phyloP scores from a whole-genome alignment of 2,888 invertebrate genomes.

The Clivina fossor region DNA sequence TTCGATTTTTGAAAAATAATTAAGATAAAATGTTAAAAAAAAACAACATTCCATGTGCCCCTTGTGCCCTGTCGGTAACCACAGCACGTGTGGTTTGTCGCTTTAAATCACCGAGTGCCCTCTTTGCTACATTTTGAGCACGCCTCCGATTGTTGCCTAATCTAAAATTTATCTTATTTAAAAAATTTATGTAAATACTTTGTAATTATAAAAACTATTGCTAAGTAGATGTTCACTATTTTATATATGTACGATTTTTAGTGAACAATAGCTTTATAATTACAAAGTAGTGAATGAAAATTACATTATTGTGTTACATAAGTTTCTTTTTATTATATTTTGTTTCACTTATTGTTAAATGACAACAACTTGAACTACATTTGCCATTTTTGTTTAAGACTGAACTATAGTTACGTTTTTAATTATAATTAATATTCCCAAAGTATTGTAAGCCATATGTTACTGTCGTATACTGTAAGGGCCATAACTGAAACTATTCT shows the following conservation, averaged over 20 bases:
- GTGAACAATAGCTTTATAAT: no score
- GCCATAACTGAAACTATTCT: constrained; percentile 24
- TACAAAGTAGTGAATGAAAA: no score
- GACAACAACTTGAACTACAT: constrained; percentile 38
- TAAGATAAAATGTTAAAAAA: constrained; percentile 2
- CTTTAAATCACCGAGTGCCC: constrained; percentile 20
- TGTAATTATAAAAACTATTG: no score
- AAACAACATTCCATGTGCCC: constrained; percentile 26
- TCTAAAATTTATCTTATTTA: neutral
- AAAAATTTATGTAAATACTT: no score
- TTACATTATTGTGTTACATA: no score
- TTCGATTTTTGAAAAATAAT: constrained; percentile 24
- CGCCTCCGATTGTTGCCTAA: constrained; percentile 13
- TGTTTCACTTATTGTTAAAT: constrained; percentile 35
- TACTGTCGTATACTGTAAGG: constrained; percentile 28
- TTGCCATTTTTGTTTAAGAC: constrained; percentile 55
- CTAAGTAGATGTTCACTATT: no score
- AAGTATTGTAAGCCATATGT: constrained; percentile 46
- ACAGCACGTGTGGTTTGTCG: constrained; percentile 28
- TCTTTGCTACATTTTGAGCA: constrained; percentile 13
- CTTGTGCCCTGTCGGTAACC: constrained; percentile 3
- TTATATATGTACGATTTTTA: no score
- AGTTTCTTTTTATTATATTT: constrained; percentile 38
- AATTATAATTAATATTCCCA: constrained; percentile 48
- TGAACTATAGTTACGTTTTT: constrained; percentile 42